Evolutionary conservation across 2,888 invertebrate genomes (phyloP).

Genomic region (Cheilosia impressa): DNA sequence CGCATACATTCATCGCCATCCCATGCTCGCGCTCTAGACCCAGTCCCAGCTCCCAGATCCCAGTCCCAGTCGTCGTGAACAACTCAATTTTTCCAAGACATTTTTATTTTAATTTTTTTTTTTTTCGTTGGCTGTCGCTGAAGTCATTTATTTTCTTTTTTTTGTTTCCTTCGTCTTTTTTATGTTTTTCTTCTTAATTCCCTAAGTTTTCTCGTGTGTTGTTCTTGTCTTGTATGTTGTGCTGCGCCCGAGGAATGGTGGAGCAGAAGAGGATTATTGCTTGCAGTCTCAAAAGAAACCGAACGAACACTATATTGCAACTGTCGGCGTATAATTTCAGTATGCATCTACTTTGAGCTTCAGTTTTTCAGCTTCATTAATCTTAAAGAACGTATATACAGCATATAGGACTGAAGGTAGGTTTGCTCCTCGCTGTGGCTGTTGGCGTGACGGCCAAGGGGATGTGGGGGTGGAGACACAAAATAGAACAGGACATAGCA

Average conservation of each 20-base stretch:
- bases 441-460: background rate
- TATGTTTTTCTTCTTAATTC: conserved; percentile 50
- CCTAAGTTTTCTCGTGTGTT: conserved; percentile 31
- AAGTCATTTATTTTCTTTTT: conserved; percentile 46
- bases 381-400: conserved; percentile 38
- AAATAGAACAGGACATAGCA: conserved; percentile 20
- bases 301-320: conserved; percentile 61
- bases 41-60: conserved; percentile 6
- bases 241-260: conserved; percentile 12
- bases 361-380: conserved; percentile 71
- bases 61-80: conserved; percentile 44
- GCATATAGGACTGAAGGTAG: conserved; percentile 17
- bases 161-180: conserved; percentile 11
- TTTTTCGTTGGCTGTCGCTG: conserved; percentile 52
- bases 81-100: conserved; percentile 63
- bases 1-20: conserved; percentile 19
- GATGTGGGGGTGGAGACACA: conserved; percentile 34
- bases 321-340: conserved; percentile 67
- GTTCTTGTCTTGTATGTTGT: background rate
- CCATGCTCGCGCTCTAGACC: conserved; percentile 31
- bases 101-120: conserved; percentile 49
- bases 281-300: conserved; percentile 57
- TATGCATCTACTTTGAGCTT: conserved; percentile 62
- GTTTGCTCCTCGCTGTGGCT: background rate
- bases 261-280: conserved; percentile 49